These are phyloP conservation scores for Lepus europaeus DNA, from an alignment of 2,113 vertebrate species.

Conservation along the genomic window DNA sequence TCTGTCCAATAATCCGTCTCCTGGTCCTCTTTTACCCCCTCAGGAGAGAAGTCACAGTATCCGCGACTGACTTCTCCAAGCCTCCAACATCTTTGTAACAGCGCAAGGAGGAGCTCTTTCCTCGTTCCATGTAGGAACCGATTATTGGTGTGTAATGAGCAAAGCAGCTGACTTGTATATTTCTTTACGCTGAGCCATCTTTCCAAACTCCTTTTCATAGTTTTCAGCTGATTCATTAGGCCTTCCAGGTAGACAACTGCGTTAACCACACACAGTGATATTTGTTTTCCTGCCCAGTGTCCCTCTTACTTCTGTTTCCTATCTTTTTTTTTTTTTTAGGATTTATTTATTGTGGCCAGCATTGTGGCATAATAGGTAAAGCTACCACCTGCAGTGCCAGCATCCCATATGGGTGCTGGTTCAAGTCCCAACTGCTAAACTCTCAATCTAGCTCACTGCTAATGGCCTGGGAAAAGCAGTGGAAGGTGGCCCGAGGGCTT, in stretches of 20 bases:
- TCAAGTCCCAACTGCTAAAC: too few relatives aligned
- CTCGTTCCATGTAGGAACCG: neutral
- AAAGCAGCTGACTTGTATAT: neutral
- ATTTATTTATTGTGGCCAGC: too few relatives aligned
- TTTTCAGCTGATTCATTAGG: neutral
- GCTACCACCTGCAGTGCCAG: too few relatives aligned
- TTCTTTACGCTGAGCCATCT: neutral
- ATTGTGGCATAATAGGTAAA: too few relatives aligned
- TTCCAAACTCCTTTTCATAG: neutral
- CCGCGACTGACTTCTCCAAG: neutral
- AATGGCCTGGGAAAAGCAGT: too few relatives aligned
- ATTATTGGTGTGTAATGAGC: neutral
- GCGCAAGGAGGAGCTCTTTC: neutral
- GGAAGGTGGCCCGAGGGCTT: too few relatives aligned
- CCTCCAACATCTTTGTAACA: neutral
- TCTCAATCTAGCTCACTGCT: too few relatives aligned
- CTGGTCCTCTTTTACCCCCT: neutral
- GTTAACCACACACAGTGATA: neutral
- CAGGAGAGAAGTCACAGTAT: neutral
- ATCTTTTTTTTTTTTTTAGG: neutral
- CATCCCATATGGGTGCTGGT: too few relatives aligned
- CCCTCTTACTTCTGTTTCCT: neutral
- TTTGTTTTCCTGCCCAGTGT: neutral
- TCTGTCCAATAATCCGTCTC: neutral
- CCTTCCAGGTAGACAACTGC: neutral